Evolutionary conservation across 2,888 invertebrate species (phyloP).

Genomic region (Arctia plantaginis): DNA sequence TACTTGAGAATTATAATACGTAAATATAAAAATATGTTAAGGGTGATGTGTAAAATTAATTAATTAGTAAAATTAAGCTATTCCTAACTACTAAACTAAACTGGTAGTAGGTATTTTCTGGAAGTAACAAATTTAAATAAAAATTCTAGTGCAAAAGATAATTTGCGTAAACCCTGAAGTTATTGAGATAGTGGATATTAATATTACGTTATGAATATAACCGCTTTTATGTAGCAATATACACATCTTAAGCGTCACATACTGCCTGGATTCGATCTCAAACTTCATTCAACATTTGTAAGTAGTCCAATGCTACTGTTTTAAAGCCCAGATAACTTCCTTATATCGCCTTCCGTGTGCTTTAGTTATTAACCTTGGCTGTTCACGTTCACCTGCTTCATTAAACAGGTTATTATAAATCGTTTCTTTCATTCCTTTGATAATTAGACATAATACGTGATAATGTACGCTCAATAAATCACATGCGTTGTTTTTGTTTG

Average conservation of each 20-base stretch:
- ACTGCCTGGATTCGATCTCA: conserved; percentile 27
- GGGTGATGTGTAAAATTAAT: too few species aligned
- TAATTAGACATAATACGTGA: conserved; percentile 35
- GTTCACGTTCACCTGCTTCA: conserved; percentile 48
- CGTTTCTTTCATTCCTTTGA: conserved; percentile 38
- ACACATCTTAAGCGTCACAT: conserved; percentile 12
- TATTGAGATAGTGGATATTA: too few species aligned
- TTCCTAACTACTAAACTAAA: too few species aligned
- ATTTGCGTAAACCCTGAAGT: too few species aligned
- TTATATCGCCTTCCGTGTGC: conserved; percentile 48
- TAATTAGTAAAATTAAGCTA: too few species aligned
- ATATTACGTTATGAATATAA: background rate
- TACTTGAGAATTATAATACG: too few species aligned
- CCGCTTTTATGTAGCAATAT: background rate
- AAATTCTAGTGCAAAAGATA: too few species aligned
- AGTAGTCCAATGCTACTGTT: conserved; percentile 20
- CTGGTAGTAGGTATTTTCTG: too few species aligned
- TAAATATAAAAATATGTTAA: too few species aligned
- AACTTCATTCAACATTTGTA: conserved; percentile 8
- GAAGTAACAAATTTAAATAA: too few species aligned
- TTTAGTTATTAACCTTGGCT: conserved; percentile 49
- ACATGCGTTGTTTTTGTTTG: background rate
- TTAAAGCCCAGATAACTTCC: conserved; percentile 42
- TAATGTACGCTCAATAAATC: conserved; percentile 17
- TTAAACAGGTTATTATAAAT: conserved; percentile 40